Base-by-base conservation (phyloP, 2,888 invertebrate genomes). In the Calameuta filiformis region DNA sequence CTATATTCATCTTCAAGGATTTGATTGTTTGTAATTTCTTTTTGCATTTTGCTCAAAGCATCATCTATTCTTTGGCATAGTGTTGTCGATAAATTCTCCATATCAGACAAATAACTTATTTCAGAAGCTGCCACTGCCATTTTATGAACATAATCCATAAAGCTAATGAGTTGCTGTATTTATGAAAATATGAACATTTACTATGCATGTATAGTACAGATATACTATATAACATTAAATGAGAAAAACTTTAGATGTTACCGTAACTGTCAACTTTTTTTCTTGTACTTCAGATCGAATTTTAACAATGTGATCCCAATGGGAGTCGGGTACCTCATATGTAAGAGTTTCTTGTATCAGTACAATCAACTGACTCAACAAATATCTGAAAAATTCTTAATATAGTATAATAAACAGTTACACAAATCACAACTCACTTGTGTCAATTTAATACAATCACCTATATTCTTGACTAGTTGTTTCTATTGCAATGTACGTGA, bases 61-160 rank as follows among this genome's bases (percentile, higher is more conserved):
- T 90, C 90, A n/a, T 90, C 88, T 82, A 91, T 85, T 80, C 90
- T 87, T 78, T 88, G 85, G 31, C 85, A 85, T 30, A 91, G 84
- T 6, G 86, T 85, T 75, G 82, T 84, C 15, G 89, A 88, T 77
- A 91, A 84, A 83, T 84, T 90, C 69, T 91, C 90, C 90, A 91
- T 85, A n/a, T 89, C 90, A 12, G 87, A 86, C 73, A 89, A 83
- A 68, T 86, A 90, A 85, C 89, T 86, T 40, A 90, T 84, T 83
- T 89, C 88, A 4, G 89, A 85, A n/a, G 87, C 86, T 30, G 91
- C 87, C 76, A 82, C 84, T 80, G 88, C 90, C 89, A 90, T 87
- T 86, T 87, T 90, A 77, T 89, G 89, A 12, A 90, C 87, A 82
- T 89, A 87, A 37, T 90, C 87, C 88, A 91, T 86, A 76, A 88